Evolutionary conservation across 2,113 vertebrate species (phyloP), one percentile per base, ranked within the genome.

Genomic region (Syngnathus scovelli): DNA sequence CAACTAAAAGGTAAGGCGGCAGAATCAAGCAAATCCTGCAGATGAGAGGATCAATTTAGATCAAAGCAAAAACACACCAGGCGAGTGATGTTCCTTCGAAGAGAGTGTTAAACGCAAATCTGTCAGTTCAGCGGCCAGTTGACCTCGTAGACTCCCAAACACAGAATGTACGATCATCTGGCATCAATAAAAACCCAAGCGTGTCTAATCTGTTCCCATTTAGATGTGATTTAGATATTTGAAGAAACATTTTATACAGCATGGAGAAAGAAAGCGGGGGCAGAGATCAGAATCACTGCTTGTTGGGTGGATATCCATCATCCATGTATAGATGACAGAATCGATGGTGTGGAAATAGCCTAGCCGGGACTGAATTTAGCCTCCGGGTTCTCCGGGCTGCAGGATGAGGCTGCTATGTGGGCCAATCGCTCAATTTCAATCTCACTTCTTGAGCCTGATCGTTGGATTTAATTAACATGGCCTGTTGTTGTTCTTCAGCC

Each of bases 341-440:
- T 92, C 92, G 82, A 93, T 92, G 89, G 82, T 81, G 91, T 90
- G 90, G 91, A 94, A 93, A 92, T 91, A 89, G 91, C 86, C 84
- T 78, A 75, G 87, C 83, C 79, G 78, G 80, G 88, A 79, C 83
- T 82, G 83, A 85, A 88, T 89, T 91, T 85, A 90, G 92, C 90
- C 94, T 91, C 86, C 85, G 73, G 93, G 90, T 90, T 82, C 86
- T 85, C 78, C 82, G 83, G 80, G 84, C 87, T 81, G 84, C 85
- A 87, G 88, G 88, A 86, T 83, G 87, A 83, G 84, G 82, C 88
- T 90, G 85, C 75, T 92, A 91, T 92, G 83, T 92, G 88, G 90
- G 87, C 73, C 90, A 89, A 86, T 81, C 89, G 89, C 89, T 91
- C 92, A 92, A 85, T 91, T 92, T 91, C 88, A 92, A 92, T 90